Percentiles rank a stretch among this genome's conserved stretches.
Conservation (phyloP, 2,888 invertebrate genomes). For the Synanthedon formicaeformis region DNA sequence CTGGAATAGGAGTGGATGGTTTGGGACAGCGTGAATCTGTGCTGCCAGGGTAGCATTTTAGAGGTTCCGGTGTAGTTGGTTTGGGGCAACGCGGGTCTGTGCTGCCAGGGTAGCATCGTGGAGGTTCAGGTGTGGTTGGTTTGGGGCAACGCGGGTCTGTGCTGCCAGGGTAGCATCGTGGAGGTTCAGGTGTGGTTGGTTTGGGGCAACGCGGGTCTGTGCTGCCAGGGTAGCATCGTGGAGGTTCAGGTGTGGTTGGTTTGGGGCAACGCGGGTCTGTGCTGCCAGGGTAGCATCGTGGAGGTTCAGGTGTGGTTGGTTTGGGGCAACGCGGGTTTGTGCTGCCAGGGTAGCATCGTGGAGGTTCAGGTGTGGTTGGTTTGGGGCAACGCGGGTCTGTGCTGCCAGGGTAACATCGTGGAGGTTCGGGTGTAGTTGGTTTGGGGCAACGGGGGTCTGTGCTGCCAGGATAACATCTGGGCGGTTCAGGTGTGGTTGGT, state of each 20-base stretch:
- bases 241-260: conserved; percentile 12
- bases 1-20: conserved; percentile 15
- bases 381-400: conserved; percentile 14
- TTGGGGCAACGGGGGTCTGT: too few species aligned
- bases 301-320: conserved; percentile 4
- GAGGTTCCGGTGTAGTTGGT: conserved; percentile 4
- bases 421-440: too few species aligned
- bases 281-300: conserved; percentile 24
- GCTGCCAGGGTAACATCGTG: too few species aligned
- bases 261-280: conserved; percentile 12
- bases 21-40: conserved; percentile 12
- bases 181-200: conserved; percentile 9
- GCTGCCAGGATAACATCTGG: too few species aligned
- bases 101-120: background rate
- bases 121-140: conserved; percentile 15
- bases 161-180: conserved; percentile 27
- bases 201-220: too few species aligned
- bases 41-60: conserved; percentile 24
- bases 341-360: background rate
- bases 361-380: conserved; percentile 15
- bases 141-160: conserved; percentile 25
- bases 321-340: conserved; percentile 19
- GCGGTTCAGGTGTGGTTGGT: too few species aligned
- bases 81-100: conserved; percentile 4
- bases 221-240: too few species aligned